Evolutionary conservation across 2,888 invertebrate species (phyloP).

Genomic region (Caenorhabditis angaria): DNA sequence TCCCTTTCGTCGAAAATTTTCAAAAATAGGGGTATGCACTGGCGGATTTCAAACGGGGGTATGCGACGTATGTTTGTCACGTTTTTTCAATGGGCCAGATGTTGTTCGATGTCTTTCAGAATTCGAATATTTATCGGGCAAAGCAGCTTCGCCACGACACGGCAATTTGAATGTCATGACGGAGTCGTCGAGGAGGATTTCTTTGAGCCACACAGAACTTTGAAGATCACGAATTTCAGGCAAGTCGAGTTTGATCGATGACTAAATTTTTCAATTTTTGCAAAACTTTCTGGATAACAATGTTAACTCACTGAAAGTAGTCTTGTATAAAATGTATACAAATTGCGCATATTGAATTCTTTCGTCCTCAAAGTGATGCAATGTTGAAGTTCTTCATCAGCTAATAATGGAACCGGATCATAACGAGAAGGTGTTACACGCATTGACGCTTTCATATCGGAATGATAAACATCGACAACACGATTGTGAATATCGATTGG

Average conservation of each 20-base stretch:
- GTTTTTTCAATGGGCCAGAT: no score
- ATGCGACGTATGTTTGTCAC: no score
- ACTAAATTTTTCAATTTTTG: conserved; percentile 11
- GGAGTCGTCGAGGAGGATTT: neutral
- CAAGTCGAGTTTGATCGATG: conserved; percentile 8
- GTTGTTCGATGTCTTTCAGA: no score
- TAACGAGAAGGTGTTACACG: conserved; percentile 14
- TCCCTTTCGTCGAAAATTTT: no score
- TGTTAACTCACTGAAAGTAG: conserved; percentile 17
- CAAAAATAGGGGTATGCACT: no score
- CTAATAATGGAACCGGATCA: conserved; percentile 18
- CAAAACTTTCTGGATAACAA: no score
- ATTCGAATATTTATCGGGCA: neutral
- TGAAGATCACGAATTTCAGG: conserved; percentile 21
- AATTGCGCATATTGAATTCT: conserved; percentile 29
- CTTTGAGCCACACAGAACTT: conserved; percentile 17
- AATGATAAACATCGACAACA: neutral
- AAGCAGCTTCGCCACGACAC: neutral
- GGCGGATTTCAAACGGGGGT: no score
- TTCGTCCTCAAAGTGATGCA: conserved; percentile 24
- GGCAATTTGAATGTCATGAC: neutral
- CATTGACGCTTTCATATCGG: neutral
- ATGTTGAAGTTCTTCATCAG: conserved; percentile 17
- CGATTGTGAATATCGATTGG: neutral
- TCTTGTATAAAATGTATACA: conserved; percentile 17